Evolutionary conservation across 1,140 invertebrate genomes (phyloP).

Genomic region (Eulimnadia texana): DNA sequence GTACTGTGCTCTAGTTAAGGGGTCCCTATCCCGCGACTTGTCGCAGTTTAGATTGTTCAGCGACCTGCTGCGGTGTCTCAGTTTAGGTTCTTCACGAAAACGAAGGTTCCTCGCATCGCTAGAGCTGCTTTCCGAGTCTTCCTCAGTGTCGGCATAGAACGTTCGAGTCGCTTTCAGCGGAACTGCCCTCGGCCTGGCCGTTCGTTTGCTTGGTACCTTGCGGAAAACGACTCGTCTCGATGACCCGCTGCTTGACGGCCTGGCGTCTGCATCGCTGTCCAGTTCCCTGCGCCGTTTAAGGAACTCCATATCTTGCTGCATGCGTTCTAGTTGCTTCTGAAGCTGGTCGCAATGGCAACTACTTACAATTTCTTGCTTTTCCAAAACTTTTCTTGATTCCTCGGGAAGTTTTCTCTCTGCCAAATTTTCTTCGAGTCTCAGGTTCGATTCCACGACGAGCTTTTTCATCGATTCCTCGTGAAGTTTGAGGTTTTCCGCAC

Average conservation of each 20-base stretch:
- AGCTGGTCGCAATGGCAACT: slow-evolving; percentile 1
- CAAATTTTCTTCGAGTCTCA: slow-evolving; percentile 3
- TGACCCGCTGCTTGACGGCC: not conserved
- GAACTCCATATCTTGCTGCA: slow-evolving; percentile 1
- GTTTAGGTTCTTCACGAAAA: not conserved
- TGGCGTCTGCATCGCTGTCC: not conserved
- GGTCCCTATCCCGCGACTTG: not conserved
- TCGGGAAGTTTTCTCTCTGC: slow-evolving; percentile 4
- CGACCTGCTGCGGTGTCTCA: slow-evolving; percentile 2
- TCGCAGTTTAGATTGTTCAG: slow-evolving; percentile 3
- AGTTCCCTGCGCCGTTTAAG: not conserved
- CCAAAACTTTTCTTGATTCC: not conserved
- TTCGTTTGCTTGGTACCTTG: not conserved
- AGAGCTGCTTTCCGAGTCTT: not conserved
- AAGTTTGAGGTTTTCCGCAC: not conserved
- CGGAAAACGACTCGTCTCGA: not conserved
- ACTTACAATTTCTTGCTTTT: not conserved
- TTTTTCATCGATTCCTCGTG: not conserved
- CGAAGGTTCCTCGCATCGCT: not conserved
- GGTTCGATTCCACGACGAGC: not conserved
- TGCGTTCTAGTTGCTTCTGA: slow-evolving; percentile 6
- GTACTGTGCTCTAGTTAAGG: not conserved
- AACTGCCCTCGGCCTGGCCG: not conserved
- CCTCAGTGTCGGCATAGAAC: not conserved
- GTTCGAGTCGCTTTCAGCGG: not conserved